Conservation (phyloP, 1,140 invertebrate species). For the Achatina immaculata region DNA sequence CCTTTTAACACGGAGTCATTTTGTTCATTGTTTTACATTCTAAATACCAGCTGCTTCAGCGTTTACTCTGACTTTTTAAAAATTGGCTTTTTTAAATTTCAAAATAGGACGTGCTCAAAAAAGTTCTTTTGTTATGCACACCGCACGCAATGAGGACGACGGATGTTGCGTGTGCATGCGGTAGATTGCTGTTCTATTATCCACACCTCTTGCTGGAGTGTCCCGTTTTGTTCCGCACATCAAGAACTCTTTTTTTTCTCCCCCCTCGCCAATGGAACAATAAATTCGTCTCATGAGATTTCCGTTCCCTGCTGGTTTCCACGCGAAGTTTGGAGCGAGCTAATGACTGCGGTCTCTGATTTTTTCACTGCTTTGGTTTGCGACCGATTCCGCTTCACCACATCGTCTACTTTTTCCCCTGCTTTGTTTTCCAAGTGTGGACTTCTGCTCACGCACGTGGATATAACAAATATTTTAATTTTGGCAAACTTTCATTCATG, state of each 20-base stretch:
- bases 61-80: no score
- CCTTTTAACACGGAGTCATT: no score
- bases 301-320: neutral
- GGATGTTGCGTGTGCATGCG: neutral
- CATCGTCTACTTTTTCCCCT: neutral
- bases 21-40: no score
- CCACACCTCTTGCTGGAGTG: neutral
- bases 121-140: no score
- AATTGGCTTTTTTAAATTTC: no score
- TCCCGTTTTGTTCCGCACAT: neutral
- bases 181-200: neutral
- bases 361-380: neutral
- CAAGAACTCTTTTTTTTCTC: no score
- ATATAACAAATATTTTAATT: constrained; percentile 13
- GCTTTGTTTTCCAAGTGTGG: neutral
- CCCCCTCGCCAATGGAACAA: neutral
- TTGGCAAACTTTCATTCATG: neutral
- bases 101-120: no score
- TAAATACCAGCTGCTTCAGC: no score
- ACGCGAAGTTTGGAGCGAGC: neutral
- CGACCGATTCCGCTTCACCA: neutral
- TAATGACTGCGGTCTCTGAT: neutral
- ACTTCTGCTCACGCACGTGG: neutral
- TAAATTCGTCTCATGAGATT: neutral
- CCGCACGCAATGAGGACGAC: no score